A percentile compares a stretch with the other conserved stretches of the same genome.
Evolutionary conservation across 2,113 vertebrate genomes (phyloP).

Genomic region (Vanacampus margaritifer): DNA sequence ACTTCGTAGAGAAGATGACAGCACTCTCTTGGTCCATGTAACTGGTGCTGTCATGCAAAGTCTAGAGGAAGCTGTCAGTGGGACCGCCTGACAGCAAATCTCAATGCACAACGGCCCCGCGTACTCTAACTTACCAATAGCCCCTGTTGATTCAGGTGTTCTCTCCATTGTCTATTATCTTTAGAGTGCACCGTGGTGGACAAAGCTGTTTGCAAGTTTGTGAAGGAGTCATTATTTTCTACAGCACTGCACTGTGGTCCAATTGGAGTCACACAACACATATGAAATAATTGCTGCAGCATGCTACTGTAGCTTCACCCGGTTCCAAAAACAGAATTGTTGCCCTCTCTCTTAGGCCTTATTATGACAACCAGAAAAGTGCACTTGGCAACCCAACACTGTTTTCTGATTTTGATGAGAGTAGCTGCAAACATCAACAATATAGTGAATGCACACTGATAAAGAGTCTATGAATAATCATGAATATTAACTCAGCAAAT

Average conservation of each 20-base stretch:
- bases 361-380: conserved; percentile 30
- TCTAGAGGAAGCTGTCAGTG: conserved; percentile 25
- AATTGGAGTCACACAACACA: conserved; percentile 1
- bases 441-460: conserved; percentile 8
- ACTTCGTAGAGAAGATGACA: conserved; percentile 36
- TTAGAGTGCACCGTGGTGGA: conserved; percentile 73
- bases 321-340: background rate
- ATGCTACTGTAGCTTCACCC: conserved; percentile 13
- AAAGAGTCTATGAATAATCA: conserved; percentile 18
- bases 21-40: conserved; percentile 23
- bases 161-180: conserved; percentile 44
- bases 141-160: conserved; percentile 31
- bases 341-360: conserved; percentile 9
- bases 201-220: conserved; percentile 21
- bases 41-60: conserved; percentile 28
- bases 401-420: conserved; percentile 16
- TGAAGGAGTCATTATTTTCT: conserved; percentile 7
- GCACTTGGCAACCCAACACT: conserved; percentile 20
- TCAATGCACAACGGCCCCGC: conserved; percentile 48
- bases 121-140: conserved; percentile 5
- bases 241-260: conserved; percentile 6
- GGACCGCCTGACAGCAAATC: conserved; percentile 59
- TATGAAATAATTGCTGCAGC: conserved; percentile 19
- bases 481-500: conserved; percentile 87
- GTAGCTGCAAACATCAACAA: conserved; percentile 15